phyloP scores from a whole-genome alignment of 2,888 invertebrate genomes.

The Tetramorium bicarinatum region DNA sequence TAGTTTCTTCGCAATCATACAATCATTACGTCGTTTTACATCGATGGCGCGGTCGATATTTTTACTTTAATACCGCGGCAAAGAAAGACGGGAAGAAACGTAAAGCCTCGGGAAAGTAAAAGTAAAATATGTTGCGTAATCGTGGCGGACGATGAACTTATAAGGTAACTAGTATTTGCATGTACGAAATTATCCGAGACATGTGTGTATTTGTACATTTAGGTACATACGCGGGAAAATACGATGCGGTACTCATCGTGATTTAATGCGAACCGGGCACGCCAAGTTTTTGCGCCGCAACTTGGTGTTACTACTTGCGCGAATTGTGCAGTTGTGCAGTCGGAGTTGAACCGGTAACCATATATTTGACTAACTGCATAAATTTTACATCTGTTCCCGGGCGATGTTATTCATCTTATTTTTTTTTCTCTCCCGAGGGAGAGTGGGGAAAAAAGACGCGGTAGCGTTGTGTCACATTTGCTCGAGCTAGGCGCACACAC shows the following conservation, averaged over 20 bases:
- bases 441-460: not conserved
- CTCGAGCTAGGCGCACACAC: not conserved
- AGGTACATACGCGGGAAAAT: conserved; percentile 28
- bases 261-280: conserved; percentile 50
- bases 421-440: not conserved
- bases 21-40: not conserved
- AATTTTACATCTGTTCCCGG: conserved; percentile 28
- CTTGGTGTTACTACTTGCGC: conserved; percentile 40
- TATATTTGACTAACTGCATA: conserved; percentile 31
- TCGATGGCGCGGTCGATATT: not conserved
- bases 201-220: conserved; percentile 25
- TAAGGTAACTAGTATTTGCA: not conserved
- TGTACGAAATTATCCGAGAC: not conserved
- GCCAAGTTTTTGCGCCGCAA: conserved; percentile 38
- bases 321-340: conserved; percentile 32
- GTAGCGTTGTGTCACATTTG: not conserved
- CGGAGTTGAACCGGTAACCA: conserved; percentile 23
- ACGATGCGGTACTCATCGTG: conserved; percentile 44
- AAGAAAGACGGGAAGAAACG: not conserved
- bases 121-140: not conserved
- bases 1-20: not conserved
- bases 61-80: not conserved
- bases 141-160: not conserved
- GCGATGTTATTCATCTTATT: conserved; percentile 5
- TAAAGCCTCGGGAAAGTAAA: not conserved